Conservation (phyloP, 1,140 invertebrate genomes). For the Hycleus phaleratus region DNA sequence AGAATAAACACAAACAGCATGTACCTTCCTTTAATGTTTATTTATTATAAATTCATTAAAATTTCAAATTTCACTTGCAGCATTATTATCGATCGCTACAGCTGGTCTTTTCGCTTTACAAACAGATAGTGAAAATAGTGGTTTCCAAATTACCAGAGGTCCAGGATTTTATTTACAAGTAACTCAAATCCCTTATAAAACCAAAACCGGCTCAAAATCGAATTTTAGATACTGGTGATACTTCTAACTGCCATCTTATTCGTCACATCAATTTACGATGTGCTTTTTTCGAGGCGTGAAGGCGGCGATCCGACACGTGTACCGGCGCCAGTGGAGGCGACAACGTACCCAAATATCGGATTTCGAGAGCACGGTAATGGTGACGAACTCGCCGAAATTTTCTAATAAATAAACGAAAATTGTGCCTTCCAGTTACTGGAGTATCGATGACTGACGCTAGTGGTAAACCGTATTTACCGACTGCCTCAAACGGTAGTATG, state of each 20-base stretch:
- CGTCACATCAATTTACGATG: constrained; percentile 68
- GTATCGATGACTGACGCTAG: constrained; percentile 77
- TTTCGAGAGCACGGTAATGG: constrained; percentile 63
- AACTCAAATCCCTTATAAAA: neutral
- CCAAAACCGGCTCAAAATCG: neutral
- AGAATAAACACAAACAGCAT: too few species aligned
- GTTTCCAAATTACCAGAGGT: constrained; percentile 64
- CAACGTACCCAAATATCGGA: constrained; percentile 75
- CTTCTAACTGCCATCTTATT: constrained; percentile 64
- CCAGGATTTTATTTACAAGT: constrained; percentile 83
- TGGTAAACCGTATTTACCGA: constrained; percentile 60
- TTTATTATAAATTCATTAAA: too few species aligned
- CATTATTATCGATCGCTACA: constrained; percentile 65
- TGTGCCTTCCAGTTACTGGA: neutral
- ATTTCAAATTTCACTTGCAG: constrained; percentile 45
- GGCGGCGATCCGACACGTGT: constrained; percentile 66
- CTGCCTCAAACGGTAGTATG: constrained; percentile 65
- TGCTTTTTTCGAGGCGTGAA: constrained; percentile 56
- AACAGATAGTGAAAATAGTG: constrained; percentile 63
- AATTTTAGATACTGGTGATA: constrained; percentile 65
- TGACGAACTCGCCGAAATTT: neutral
- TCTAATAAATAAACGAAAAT: neutral
- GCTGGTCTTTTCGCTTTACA: constrained; percentile 73
- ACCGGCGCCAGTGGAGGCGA: constrained; percentile 48
- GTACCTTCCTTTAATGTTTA: too few species aligned